Base-by-base conservation (phyloP, 2,797 vertebrate genomes). In the Ara ararauna region DNA sequence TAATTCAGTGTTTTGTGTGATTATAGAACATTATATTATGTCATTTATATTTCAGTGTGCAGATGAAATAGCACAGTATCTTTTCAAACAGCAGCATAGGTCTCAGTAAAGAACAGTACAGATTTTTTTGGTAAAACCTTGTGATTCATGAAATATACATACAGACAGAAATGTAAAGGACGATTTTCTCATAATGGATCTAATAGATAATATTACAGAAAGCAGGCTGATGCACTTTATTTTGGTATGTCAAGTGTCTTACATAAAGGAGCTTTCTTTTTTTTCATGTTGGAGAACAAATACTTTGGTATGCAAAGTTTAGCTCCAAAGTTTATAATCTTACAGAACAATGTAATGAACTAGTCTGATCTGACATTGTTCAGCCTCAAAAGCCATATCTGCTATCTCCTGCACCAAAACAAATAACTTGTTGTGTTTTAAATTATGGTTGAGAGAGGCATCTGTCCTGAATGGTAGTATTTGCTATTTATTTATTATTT, bases 161-260 rank as follows among this genome's bases (percentile, higher is more conserved):
- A 48, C n/a, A 94, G 32, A 4, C 42, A 90, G 67, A 93, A 83
- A 89, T 32, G 60, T 78, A 96, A 96, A 95, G n/a, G 42, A 13
- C 22, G 75, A 91, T 97, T 97, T 97, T 88, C 16, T 96, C 50
- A 93, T 38, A 94, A 79, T 90, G 30, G 47, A 51, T 78, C 30
- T 91, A 73, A 93, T 71, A 58, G 32, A n/a, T 56, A 86, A 34
- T 68, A 79, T 80, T 86, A 81, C 6, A 93, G 65, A 90, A 83
- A 83, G 30, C 36, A 54, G n/a, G 11, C 6, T 87, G 71, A 66
- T 86, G 78, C 11, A 78, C 34, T 53, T 50, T 87, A 66, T 89
- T 96, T 30, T 47, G n/a, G 2, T 30, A 50, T 72, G 58, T 67
- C 40, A 94, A 40, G 22, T 83, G 34, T 94, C 54, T 72, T 70